Conservation (phyloP, 2,113 vertebrate genomes). For the Oryzias curvinotus region DNA sequence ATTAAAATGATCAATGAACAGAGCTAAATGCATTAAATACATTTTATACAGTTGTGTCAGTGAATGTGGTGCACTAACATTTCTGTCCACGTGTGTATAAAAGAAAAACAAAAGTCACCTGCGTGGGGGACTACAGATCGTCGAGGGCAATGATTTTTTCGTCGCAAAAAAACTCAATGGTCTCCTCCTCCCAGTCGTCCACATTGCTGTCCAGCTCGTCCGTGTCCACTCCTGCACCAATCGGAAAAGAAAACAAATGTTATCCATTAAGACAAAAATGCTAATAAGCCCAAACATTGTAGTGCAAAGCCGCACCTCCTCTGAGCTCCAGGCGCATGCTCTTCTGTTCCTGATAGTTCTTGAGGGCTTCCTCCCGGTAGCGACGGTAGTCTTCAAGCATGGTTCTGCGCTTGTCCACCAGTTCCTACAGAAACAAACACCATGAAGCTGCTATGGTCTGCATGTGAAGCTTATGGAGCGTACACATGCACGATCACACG, state of each 20-base stretch:
- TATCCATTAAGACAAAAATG: neutral
- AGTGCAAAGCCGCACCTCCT: slow-evolving; percentile 78
- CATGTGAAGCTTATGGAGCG: too few species aligned
- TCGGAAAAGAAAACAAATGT: neutral
- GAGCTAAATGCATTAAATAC: too few species aligned
- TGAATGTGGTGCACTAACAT: too few species aligned
- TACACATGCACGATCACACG: neutral
- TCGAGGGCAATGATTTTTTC: slow-evolving; percentile 96
- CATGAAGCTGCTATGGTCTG: slow-evolving; percentile 3
- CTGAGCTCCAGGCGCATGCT: slow-evolving; percentile 86
- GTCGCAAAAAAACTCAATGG: slow-evolving; percentile 99
- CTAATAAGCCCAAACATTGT: neutral
- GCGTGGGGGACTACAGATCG: slow-evolving; percentile 84
- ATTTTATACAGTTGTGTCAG: too few species aligned
- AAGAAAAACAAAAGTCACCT: slow-evolving; percentile 53
- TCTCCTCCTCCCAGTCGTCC: slow-evolving; percentile 99
- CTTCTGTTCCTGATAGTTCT: slow-evolving; percentile 87
- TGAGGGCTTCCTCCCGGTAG: slow-evolving; percentile 86
- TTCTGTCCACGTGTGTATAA: too few species aligned
- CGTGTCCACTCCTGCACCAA: slow-evolving; percentile 85
- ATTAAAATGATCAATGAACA: too few species aligned
- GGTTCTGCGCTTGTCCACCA: slow-evolving; percentile 90
- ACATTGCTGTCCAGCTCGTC: slow-evolving; percentile 97
- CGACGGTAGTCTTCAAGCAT: slow-evolving; percentile 97
- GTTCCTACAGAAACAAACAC: slow-evolving; percentile 78